Percentiles rank a stretch among this genome's conserved stretches.
Evolutionary conservation across 1,140 invertebrate genomes (phyloP).

Genomic region (Dendroctonus valens): DNA sequence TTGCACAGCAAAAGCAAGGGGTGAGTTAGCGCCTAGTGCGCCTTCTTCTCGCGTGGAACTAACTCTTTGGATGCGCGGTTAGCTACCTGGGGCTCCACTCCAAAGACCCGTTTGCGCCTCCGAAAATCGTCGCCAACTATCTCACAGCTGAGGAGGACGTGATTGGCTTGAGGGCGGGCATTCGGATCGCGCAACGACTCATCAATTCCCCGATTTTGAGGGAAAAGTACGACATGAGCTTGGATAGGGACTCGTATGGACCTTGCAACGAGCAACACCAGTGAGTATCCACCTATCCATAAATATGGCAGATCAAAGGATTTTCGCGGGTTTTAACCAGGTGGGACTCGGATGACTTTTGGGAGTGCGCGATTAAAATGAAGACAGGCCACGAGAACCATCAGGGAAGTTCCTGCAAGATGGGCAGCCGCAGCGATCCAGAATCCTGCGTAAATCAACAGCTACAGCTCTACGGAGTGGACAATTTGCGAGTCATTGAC

Average conservation of each 20-base stretch:
- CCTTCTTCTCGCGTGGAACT: no score
- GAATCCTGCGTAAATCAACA: slow-evolving; percentile 69
- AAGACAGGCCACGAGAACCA: slow-evolving; percentile 80
- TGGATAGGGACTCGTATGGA: slow-evolving; percentile 30
- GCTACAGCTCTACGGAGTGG: slow-evolving; percentile 67
- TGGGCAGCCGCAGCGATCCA: slow-evolving; percentile 67
- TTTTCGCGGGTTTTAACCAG: slow-evolving; percentile 46
- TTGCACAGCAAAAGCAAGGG: slow-evolving; percentile 80
- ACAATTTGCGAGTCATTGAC: slow-evolving; percentile 70
- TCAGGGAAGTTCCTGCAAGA: slow-evolving; percentile 78
- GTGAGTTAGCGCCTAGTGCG: slow-evolving; percentile 43
- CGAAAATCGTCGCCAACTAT: slow-evolving; percentile 82
- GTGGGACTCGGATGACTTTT: slow-evolving; percentile 75
- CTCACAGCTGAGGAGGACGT: slow-evolving; percentile 73
- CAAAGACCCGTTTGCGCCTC: slow-evolving; percentile 72
- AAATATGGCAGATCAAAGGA: background rate
- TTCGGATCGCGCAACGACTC: slow-evolving; percentile 59
- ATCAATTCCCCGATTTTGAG: slow-evolving; percentile 66
- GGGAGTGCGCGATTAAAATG: slow-evolving; percentile 73
- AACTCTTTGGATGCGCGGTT: no score
- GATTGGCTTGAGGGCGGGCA: slow-evolving; percentile 68
- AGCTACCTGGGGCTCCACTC: slow-evolving; percentile 55
- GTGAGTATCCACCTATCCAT: slow-evolving; percentile 11
- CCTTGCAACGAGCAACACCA: slow-evolving; percentile 7
- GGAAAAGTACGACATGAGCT: slow-evolving; percentile 71